Percentiles rank a stretch among this genome's conserved stretches.
Conservation (phyloP, 2,113 vertebrate genomes). For the Rostratula benghalensis region DNA sequence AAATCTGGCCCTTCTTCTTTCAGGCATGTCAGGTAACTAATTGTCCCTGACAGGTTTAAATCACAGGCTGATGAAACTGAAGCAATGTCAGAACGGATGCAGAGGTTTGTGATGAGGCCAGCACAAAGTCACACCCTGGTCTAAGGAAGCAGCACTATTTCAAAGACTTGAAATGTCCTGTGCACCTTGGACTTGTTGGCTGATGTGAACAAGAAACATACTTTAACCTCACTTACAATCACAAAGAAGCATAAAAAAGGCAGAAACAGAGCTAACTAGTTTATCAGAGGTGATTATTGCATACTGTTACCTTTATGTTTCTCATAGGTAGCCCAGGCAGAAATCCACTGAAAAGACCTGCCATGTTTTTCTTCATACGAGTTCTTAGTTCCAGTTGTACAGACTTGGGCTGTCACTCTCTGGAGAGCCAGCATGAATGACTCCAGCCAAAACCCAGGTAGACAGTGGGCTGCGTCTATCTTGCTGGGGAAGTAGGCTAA, state of each 20-base stretch:
- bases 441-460: not conserved
- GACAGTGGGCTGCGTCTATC: not conserved
- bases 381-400: not conserved
- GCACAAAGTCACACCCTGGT: not conserved
- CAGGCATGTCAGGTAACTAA: not conserved
- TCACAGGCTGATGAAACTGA: not conserved
- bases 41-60: not conserved
- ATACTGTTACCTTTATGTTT: not conserved
- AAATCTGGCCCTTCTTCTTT: not conserved
- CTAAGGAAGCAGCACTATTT: not conserved
- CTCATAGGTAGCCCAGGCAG: not conserved
- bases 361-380: not conserved
- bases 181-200: not conserved
- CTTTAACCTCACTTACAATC: not conserved
- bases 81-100: not conserved
- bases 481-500: not conserved
- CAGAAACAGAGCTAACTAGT: not conserved
- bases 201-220: not conserved
- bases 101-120: not conserved
- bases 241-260: not conserved
- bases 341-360: not conserved
- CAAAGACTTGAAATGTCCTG: not conserved
- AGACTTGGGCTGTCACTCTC: not conserved
- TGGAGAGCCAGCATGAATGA: not conserved
- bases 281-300: not conserved